Evolutionary conservation across 2,113 vertebrate species (phyloP).

Genomic region (Pycnonotus jocosus): DNA sequence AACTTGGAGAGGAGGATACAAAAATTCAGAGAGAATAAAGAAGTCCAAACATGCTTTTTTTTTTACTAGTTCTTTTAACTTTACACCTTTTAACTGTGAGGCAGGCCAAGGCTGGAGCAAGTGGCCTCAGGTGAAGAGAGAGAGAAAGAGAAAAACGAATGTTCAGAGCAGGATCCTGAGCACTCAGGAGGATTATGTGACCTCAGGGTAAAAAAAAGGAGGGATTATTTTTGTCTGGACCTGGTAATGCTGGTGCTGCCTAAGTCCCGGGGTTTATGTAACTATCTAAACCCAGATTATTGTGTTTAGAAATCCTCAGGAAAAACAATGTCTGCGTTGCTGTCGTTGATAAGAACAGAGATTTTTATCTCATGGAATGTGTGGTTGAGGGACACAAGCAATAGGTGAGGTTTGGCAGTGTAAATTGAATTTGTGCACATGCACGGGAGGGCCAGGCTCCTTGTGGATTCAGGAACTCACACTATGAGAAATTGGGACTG

Average conservation of each 20-base stretch:
- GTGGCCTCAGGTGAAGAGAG: background rate
- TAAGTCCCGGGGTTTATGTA: slow-evolving; percentile 27
- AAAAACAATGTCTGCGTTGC: background rate
- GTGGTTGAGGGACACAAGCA: background rate
- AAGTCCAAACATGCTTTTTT: background rate
- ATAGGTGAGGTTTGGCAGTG: background rate
- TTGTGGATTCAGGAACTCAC: background rate
- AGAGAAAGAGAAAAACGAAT: background rate
- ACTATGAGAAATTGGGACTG: background rate
- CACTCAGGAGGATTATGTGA: background rate
- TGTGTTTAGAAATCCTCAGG: background rate
- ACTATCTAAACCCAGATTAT: slow-evolving; percentile 23
- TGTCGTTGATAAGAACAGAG: background rate
- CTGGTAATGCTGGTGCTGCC: background rate
- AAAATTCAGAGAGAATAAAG: background rate
- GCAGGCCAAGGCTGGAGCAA: background rate
- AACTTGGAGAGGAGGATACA: background rate
- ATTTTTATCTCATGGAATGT: background rate
- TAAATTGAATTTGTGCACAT: background rate
- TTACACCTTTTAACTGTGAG: background rate
- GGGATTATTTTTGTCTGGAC: background rate
- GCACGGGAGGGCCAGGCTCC: background rate
- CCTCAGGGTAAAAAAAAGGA: background rate
- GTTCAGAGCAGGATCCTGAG: background rate
- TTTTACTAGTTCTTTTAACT: background rate